Evolutionary conservation across 2,113 vertebrate species (phyloP), one percentile per base, ranked within the genome.

Genomic region (Rhabdomys dilectus): DNA sequence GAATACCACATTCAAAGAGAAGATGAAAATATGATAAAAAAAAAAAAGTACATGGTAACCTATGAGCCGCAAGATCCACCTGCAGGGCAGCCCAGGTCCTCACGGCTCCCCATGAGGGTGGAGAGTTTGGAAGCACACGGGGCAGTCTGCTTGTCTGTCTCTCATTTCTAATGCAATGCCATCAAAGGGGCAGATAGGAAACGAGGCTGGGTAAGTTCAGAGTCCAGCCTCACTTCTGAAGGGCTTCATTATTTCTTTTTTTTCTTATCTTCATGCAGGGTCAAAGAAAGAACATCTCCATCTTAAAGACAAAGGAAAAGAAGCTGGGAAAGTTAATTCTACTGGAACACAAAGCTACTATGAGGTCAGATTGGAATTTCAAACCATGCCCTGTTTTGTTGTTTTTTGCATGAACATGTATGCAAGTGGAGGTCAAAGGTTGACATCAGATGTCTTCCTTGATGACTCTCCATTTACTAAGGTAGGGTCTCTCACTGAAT

Each of bases 21-120:
- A 93, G 88, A 42, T 6, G n/a, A 10, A 93, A 68, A 26, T 45
- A 15, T 16, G 76, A 68, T 48, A 29, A 70, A 89, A 76, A 76
- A 8, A 29, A 70, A 89, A 76, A 76, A 8, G 16, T 31, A n/a
- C 12, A 51, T 34, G 48, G 91, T 56, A 88, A 34, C 22, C 3
- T 1, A 24, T 34, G 78, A 51, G 56, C 1, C 29, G 3, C 10
- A 2, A 21, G 8, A n/a, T 60, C 70, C 39, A 42, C 11, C 5
- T 26, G 7, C 16, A 82, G 78, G 68, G 53, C 48, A 10, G 73
- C 13, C 22, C 29, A 10, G 13, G 29, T 0, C 1, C 53, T 36
- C 51, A 1, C 0, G 15, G 22, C 26, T 75, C 76, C 15, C 5
- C 2, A 4, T 39, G n/a, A 2, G 31, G 0, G 13, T 16, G 2